These are phyloP conservation scores for Epizoanthus ramosus DNA, from an alignment of 92 coral and sea anemone species.

Conservation along the genomic window DNA sequence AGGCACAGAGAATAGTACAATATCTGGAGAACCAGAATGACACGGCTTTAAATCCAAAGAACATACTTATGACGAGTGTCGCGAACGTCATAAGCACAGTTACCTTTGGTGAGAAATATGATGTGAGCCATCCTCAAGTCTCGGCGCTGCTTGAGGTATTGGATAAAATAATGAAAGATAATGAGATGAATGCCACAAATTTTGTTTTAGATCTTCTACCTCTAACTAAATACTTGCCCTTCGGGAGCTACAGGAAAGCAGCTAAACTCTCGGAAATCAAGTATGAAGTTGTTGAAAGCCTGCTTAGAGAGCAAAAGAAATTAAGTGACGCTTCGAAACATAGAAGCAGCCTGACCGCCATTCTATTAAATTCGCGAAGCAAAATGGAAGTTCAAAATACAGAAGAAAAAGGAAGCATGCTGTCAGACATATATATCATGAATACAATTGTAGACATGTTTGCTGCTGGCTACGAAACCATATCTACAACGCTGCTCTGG, in stretches of 20 bases:
- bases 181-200: neutral
- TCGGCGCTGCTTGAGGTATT: neutral
- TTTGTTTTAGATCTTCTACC: neutral
- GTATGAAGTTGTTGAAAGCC: neutral
- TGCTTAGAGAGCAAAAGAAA: neutral
- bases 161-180: neutral
- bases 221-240: neutral
- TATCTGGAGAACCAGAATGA: neutral
- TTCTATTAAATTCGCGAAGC: neutral
- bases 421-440: neutral
- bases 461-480: neutral
- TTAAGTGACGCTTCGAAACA: neutral
- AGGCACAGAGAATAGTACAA: neutral
- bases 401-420: neutral
- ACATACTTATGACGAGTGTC: neutral
- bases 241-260: neutral
- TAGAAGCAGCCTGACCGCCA: neutral
- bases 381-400: neutral
- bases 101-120: neutral
- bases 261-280: neutral
- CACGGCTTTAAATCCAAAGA: neutral
- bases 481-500: neutral
- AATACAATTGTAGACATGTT: neutral
- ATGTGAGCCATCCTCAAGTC: neutral
- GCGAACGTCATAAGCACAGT: neutral